Evolutionary conservation across 2,797 vertebrate genomes (phyloP).

Genomic region (Oceanodroma leucorhoa): DNA sequence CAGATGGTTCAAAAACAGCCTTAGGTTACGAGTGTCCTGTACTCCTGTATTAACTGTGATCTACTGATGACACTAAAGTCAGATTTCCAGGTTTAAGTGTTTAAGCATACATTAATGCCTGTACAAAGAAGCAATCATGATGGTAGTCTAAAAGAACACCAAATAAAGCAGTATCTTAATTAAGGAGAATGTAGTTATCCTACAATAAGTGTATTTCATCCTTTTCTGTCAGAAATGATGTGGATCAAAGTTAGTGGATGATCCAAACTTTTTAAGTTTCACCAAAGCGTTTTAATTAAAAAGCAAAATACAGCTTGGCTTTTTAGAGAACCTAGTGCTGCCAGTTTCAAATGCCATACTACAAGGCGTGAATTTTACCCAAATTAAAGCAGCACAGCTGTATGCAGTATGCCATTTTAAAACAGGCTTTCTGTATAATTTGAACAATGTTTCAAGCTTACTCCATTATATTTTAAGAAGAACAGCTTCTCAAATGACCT

Average conservation of each 20-base stretch:
- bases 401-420: slow-evolving; percentile 3
- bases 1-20: not conserved
- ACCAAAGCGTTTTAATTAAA: not conserved
- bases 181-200: not conserved
- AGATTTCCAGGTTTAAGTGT: not conserved
- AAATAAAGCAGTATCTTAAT: not conserved
- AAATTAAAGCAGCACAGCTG: slow-evolving; percentile 16
- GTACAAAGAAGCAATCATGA: not conserved
- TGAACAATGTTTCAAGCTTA: not conserved
- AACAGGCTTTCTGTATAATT: not conserved
- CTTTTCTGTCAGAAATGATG: not conserved
- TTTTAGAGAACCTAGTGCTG: not conserved
- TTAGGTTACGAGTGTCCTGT: not conserved
- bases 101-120: not conserved
- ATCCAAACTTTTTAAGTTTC: not conserved
- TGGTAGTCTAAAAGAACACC: not conserved
- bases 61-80: not conserved
- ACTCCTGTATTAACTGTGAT: not conserved
- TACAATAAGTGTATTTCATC: not conserved
- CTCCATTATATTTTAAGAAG: not conserved
- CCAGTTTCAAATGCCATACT: slow-evolving; percentile 38
- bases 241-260: not conserved
- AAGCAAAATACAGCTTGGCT: not conserved
- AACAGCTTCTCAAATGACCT: not conserved
- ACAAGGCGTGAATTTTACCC: slow-evolving; percentile 7